Percentiles rank a stretch among this genome's conserved stretches.
phyloP scores from a whole-genome alignment of 2,113 vertebrate species.

The Sakesphorus luctuosus region DNA sequence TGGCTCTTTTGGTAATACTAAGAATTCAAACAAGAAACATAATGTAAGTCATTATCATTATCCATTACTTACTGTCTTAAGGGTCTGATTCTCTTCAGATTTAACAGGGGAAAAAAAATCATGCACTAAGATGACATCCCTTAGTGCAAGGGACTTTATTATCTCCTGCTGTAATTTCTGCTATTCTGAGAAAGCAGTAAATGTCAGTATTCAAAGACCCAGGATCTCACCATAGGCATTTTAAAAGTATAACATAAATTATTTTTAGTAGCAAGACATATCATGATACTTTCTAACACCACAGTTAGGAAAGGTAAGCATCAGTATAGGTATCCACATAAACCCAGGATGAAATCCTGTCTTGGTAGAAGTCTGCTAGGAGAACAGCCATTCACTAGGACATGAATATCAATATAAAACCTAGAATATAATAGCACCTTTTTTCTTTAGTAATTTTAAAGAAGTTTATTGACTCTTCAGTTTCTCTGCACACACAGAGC shows the following conservation, averaged over 20 bases:
- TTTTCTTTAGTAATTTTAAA: not conserved
- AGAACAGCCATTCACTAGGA: not conserved
- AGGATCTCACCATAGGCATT: not conserved
- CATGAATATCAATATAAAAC: not conserved
- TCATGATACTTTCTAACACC: fast-evolving
- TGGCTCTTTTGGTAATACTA: not conserved
- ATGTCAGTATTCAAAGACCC: not conserved
- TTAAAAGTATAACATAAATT: not conserved
- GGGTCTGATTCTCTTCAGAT: conserved; percentile 41
- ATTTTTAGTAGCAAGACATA: not conserved
- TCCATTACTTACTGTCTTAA: not conserved
- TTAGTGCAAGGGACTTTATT: not conserved
- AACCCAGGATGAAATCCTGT: not conserved
- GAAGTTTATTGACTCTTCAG: not conserved
- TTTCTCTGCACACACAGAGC: not conserved
- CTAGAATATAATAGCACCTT: not conserved
- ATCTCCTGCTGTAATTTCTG: not conserved
- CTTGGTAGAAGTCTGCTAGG: not conserved
- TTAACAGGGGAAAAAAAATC: not conserved
- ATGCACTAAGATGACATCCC: not conserved
- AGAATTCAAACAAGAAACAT: conserved; percentile 18
- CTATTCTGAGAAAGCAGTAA: not conserved
- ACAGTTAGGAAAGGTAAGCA: not conserved
- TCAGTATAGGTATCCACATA: not conserved
- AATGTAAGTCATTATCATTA: not conserved